phyloP scores from a whole-genome alignment of 2,888 invertebrate species.

The Flabesymbios commensalis region DNA sequence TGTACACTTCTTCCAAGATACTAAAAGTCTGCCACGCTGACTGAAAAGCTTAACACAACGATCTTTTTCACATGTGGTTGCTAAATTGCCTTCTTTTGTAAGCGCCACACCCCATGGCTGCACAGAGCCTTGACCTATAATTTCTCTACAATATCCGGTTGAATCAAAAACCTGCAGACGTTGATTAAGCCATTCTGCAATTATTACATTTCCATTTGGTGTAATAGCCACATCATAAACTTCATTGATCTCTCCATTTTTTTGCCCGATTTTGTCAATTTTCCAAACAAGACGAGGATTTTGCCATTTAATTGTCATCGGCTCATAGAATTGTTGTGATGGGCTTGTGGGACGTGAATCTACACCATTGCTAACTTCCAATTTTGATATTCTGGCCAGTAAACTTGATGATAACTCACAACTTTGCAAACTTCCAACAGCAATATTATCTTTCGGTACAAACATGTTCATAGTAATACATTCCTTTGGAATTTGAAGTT shows the following conservation, averaged over 20 bases:
- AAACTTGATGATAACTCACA: constrained; percentile 28
- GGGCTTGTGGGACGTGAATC: not conserved
- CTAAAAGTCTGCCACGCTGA: constrained; percentile 31
- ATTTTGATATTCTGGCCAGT: constrained; percentile 13
- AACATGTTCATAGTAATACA: constrained; percentile 30
- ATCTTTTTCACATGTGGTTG: constrained; percentile 40
- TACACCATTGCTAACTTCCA: constrained; percentile 7
- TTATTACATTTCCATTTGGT: constrained; percentile 37
- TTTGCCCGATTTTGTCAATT: constrained; percentile 24
- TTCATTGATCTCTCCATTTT: constrained; percentile 32
- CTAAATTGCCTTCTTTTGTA: constrained; percentile 38
- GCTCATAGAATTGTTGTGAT: not conserved
- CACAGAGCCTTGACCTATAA: constrained; percentile 35
- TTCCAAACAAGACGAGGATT: constrained; percentile 28
- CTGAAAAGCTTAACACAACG: constrained; percentile 39
- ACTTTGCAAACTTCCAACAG: constrained; percentile 26
- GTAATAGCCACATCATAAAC: constrained; percentile 30
- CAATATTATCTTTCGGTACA: constrained; percentile 24
- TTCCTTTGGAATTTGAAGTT: constrained; percentile 21
- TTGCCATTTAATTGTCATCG: constrained; percentile 25
- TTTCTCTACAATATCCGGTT: constrained; percentile 33
- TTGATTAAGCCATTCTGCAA: constrained; percentile 46
- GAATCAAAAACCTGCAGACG: constrained; percentile 40
- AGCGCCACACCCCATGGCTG: constrained; percentile 44
- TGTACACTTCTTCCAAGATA: constrained; percentile 38